These are phyloP conservation scores for Laodelphax striatellus DNA, from an alignment of 1,140 invertebrate species.

Conservation along the genomic window DNA sequence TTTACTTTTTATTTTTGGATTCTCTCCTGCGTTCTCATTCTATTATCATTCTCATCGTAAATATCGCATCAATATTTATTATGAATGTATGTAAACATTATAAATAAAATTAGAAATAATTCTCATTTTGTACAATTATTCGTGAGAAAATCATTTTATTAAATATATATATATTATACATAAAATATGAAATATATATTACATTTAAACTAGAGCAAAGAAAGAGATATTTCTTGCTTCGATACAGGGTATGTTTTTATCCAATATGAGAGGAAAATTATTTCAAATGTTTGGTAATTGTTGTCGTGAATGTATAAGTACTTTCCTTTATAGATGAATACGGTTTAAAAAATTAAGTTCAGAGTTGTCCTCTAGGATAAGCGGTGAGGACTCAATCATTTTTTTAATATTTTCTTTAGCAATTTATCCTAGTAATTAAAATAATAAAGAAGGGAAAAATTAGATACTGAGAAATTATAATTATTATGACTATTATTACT, in stretches of 20 bases:
- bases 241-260: slow-evolving; percentile 22
- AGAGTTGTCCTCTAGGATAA: neutral
- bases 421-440: neutral
- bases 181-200: neutral
- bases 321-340: neutral
- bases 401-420: neutral
- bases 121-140: too few species aligned
- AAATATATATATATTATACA: too few species aligned
- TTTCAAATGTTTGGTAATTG: slow-evolving; percentile 16
- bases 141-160: too few species aligned
- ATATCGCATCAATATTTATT: too few species aligned
- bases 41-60: too few species aligned
- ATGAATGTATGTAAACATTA: too few species aligned
- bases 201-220: slow-evolving; percentile 12
- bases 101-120: too few species aligned
- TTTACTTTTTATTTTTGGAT: too few species aligned
- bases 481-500: neutral
- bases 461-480: neutral
- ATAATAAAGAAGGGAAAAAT: neutral
- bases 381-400: neutral
- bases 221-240: slow-evolving; percentile 19
- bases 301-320: slow-evolving; percentile 6
- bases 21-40: too few species aligned
- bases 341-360: neutral
- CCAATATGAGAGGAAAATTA: slow-evolving; percentile 14